Conservation (phyloP, 2,888 invertebrate genomes). For the Empis livida region DNA sequence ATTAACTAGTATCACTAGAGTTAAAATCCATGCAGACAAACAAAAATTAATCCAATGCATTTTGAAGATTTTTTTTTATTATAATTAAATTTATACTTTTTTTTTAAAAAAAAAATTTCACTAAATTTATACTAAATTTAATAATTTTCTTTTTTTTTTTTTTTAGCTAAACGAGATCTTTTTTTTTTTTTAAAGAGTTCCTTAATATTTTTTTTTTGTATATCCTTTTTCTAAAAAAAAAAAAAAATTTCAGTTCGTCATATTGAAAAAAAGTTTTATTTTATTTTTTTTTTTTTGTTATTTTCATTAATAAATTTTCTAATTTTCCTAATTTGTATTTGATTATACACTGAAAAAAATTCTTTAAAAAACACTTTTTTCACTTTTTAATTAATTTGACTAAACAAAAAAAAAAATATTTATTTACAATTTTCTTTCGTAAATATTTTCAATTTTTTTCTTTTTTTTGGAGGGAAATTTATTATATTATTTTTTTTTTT, state of each 20-base stretch:
- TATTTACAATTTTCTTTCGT: too few relatives aligned
- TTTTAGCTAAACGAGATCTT: too few relatives aligned
- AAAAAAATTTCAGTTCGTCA: slow-evolving; percentile 1
- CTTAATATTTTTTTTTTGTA: neutral
- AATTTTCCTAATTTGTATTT: slow-evolving; percentile 6
- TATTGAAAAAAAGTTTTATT: too few relatives aligned
- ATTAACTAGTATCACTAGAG: slow-evolving; percentile 26
- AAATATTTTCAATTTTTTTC: too few relatives aligned
- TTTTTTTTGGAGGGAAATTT: too few relatives aligned
- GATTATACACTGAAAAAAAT: neutral
- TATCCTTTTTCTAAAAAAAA: neutral
- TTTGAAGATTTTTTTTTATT: slow-evolving; percentile 16
- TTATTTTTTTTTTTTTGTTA: slow-evolving; percentile 4
- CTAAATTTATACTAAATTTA: neutral
- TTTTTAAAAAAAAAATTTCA: neutral
- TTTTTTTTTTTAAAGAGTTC: neutral
- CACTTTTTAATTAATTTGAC: too few relatives aligned
- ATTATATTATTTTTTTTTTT: too few relatives aligned
- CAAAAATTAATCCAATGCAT: slow-evolving; percentile 37
- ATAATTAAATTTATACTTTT: neutral
- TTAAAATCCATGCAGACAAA: slow-evolving; percentile 32
- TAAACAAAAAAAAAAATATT: too few relatives aligned
- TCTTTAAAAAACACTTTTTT: too few relatives aligned
- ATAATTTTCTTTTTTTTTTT: too few relatives aligned
- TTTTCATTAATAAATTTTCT: neutral